Evolutionary conservation across 2,888 invertebrate genomes (phyloP), one percentile per base, ranked within the genome.

Genomic region (Anthophora plumipes): DNA sequence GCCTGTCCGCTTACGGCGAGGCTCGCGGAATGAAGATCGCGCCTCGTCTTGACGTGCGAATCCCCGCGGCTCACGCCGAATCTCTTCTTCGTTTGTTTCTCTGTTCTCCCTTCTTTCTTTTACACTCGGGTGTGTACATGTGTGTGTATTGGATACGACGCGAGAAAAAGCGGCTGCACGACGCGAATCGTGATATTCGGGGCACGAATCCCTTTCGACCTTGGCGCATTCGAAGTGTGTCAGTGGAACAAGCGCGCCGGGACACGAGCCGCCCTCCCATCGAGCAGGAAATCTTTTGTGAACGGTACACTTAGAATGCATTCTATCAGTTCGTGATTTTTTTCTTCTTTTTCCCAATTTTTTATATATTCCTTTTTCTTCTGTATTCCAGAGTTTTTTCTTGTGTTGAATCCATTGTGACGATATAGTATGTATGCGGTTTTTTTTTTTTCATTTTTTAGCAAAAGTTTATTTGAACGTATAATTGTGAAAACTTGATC

Each of bases 21-120:
- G 25, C 20, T 68, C 84, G 78, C 77, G 68, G 79, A 80, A 88
- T 86, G 79, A 88, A 88, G 87, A 85, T 87, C 73, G 77, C 81
- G 73, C 79, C 83, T 57, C 71, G 64, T 52, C 61, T 66, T 77
- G 79, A 86, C 76, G 88, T 73, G 86, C 82, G 75, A 87, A 84
- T 82, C 59, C 66, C 73, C 75, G 69, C 74, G 52, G 70, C 69
- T 79, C 60, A 63, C 78, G 70, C 71, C 69, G 75, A 85, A 80
- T 85, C 76, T 64, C 75, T 25, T 54, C 67, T 72, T 79, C 7
- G 3, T 7, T 48, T 48, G 14, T 48, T 22, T 1, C 39, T 39
- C 14, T 8, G 2, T 0, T 11, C 20, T 41, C n/a, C n/a, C 5
- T 9, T 14, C 37, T 31, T 46, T 8, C 14, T 31, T 5, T 14